phyloP scores from a whole-genome alignment of 2,888 invertebrate species.

The Melanostoma scalare region DNA sequence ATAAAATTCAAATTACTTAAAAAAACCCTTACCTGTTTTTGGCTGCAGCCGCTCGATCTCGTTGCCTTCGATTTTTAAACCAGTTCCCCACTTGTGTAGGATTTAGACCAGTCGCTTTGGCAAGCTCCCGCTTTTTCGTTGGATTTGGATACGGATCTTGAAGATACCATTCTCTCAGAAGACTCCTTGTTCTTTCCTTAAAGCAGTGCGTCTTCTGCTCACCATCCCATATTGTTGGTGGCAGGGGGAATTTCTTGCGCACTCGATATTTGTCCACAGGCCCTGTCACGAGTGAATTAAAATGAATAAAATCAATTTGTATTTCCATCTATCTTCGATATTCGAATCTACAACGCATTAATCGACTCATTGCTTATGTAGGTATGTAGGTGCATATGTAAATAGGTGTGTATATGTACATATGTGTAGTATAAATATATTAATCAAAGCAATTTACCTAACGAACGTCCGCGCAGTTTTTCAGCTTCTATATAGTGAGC shows the following conservation, averaged over 20 bases:
- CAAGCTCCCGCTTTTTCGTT: conserved; percentile 94
- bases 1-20: not conserved
- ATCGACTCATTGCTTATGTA: too few species aligned
- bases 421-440: not conserved
- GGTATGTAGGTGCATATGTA: too few species aligned
- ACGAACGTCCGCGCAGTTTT: conserved; percentile 92
- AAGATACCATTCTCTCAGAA: conserved; percentile 98
- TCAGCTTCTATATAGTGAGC: conserved; percentile 97
- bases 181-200: conserved; percentile 96
- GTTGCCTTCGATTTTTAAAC: conserved; percentile 94
- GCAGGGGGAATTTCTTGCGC: conserved; percentile 95
- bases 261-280: conserved; percentile 97
- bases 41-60: conserved; percentile 95
- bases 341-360: not conserved
- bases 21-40: conserved; percentile 92
- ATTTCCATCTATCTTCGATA: too few species aligned
- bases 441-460: conserved; percentile 82
- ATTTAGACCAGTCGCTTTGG: conserved; percentile 94
- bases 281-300: conserved; percentile 79
- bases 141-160: conserved; percentile 98
- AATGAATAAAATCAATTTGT: not conserved
- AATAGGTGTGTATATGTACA: too few species aligned
- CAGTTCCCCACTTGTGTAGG: conserved; percentile 97
- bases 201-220: conserved; percentile 98
- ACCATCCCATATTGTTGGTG: conserved; percentile 96